Percentiles rank a stretch among this genome's conserved stretches.
phyloP scores from a whole-genome alignment of 2,797 vertebrate species.

The Linurgus olivaceus region DNA sequence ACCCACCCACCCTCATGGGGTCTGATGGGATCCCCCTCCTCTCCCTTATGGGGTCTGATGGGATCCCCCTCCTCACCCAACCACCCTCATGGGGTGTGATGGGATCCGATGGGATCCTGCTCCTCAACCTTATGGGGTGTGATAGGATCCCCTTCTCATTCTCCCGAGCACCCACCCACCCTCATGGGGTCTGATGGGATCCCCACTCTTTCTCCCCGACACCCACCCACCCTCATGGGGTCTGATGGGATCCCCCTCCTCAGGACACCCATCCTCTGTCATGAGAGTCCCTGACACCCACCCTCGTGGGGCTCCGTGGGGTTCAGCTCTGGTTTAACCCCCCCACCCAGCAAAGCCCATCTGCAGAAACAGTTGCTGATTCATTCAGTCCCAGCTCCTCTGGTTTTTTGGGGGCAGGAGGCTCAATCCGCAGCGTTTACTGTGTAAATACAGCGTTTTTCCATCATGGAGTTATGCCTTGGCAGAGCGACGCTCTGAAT shows the following conservation, averaged over 20 bases:
- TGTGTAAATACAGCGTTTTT: not conserved
- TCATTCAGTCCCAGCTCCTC: not conserved
- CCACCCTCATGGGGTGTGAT: accelerated
- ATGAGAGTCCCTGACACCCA: not conserved
- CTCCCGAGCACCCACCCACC: no score
- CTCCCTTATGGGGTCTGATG: not conserved
- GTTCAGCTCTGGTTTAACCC: not conserved
- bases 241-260: not conserved
- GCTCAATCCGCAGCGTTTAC: not conserved
- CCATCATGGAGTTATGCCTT: not conserved
- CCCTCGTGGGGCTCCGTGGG: not conserved
- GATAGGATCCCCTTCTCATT: not conserved
- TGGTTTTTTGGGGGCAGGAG: not conserved
- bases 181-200: not conserved
- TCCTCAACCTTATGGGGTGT: no score
- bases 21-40: not conserved
- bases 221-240: not conserved
- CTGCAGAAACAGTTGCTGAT: slow-evolving; percentile 22
- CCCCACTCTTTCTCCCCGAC: not conserved
- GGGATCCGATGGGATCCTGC: not conserved
- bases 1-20: not conserved
- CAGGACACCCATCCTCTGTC: not conserved
- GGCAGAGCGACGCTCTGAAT: not conserved
- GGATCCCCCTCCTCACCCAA: not conserved
- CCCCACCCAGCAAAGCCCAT: not conserved